Evolutionary conservation across 2,888 invertebrate genomes (phyloP).

Genomic region (Rhagium mordax): DNA sequence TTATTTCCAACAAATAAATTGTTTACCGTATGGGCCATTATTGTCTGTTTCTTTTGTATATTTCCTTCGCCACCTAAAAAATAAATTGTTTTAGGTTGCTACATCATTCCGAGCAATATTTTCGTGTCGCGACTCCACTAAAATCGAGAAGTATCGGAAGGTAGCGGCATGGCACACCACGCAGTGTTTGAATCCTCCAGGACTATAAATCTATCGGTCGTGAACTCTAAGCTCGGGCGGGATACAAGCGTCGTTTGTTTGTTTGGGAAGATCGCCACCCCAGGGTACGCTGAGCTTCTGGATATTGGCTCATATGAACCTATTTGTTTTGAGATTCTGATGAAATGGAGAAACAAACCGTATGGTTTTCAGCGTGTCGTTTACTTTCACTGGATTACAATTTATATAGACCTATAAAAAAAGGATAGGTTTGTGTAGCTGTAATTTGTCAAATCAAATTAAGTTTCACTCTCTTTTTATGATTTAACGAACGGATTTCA

Average conservation of each 20-base stretch:
- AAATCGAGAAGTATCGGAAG: conserved; percentile 46
- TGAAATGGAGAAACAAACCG: conserved; percentile 60
- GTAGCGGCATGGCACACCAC: conserved; percentile 39
- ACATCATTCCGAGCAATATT: neutral
- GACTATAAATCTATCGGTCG: conserved; percentile 63
- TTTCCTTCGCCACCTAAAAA: neutral
- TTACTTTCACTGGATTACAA: conserved; percentile 24
- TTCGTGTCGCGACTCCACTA: conserved; percentile 27
- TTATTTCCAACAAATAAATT: neutral
- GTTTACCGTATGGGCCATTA: neutral
- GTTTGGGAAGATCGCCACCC: conserved; percentile 53
- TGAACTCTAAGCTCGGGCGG: conserved; percentile 57
- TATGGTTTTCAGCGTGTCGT: conserved; percentile 40
- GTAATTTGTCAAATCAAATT: conserved; percentile 28
- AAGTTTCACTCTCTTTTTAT: conserved; percentile 19
- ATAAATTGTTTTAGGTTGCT: conserved; percentile 4
- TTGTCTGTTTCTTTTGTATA: neutral
- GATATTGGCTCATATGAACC: conserved; percentile 62
- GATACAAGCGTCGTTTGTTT: conserved; percentile 62
- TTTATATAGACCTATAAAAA: conserved; percentile 14
- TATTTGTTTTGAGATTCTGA: conserved; percentile 62
- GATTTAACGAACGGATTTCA: conserved; percentile 4
- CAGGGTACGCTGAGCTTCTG: conserved; percentile 54
- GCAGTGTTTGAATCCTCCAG: conserved; percentile 58
- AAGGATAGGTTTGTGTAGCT: neutral